A percentile compares a stretch with the other conserved stretches of the same genome.
phyloP scores from a whole-genome alignment of 2,113 vertebrate species.

The Callocephalon fimbriatum region DNA sequence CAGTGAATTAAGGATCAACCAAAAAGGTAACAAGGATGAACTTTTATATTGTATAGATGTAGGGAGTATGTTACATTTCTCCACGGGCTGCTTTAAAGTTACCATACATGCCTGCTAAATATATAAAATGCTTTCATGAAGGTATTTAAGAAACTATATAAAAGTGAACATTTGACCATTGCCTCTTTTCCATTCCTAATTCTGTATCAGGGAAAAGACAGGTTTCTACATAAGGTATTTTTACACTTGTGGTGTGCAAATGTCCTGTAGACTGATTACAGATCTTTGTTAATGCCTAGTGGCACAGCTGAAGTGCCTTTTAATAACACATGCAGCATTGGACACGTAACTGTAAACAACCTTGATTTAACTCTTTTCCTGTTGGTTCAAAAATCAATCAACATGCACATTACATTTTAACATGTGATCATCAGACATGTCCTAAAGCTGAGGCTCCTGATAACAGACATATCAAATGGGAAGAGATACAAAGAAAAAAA shows the following conservation, averaged over 20 bases:
- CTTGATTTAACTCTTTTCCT: neutral
- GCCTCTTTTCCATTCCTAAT: neutral
- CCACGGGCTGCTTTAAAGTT: neutral
- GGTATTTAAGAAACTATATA: neutral
- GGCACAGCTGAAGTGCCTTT: neutral
- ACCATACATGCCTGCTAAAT: neutral
- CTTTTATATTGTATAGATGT: neutral
- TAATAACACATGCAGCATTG: neutral
- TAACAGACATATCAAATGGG: neutral
- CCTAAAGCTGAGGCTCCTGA: neutral
- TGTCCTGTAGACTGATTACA: neutral
- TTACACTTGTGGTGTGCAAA: neutral
- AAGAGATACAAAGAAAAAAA: neutral
- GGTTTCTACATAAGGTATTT: neutral
- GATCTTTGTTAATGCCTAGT: neutral
- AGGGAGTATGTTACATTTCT: neutral
- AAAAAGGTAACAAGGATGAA: neutral
- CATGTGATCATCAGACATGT: neutral
- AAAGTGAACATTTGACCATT: neutral
- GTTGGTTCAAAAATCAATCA: neutral
- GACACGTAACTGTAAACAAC: neutral
- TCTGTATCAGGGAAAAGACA: neutral
- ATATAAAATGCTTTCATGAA: neutral
- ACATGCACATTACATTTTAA: neutral
- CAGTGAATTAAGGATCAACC: neutral